Conservation (phyloP, 1,140 invertebrate species). For the Octopus sinensis region DNA sequence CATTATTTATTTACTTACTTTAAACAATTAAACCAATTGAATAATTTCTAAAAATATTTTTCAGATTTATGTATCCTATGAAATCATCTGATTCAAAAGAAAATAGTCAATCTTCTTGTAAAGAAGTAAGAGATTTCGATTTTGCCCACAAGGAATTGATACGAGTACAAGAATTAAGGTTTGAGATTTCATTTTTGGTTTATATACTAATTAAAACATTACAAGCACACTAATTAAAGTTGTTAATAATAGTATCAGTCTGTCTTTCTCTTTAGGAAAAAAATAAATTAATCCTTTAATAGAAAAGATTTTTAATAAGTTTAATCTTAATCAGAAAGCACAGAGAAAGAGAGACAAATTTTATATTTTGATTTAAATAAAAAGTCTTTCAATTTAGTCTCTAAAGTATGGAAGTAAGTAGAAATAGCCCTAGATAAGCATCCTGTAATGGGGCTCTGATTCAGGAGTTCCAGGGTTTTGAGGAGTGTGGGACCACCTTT, state of each 20-base stretch:
- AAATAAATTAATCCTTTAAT: neutral
- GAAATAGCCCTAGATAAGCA: no score
- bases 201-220: neutral
- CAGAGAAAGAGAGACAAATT: neutral
- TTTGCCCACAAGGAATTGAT: conserved; percentile 67
- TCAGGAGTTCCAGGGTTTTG: no score
- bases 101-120: conserved; percentile 33
- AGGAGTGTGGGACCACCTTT: no score
- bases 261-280: neutral
- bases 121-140: conserved; percentile 62
- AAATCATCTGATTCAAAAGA: conserved; percentile 16
- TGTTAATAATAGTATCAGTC: neutral
- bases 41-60: conserved; percentile 41
- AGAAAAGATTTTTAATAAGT: neutral
- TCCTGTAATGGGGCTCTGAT: no score
- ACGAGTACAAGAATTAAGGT: conserved; percentile 64
- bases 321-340: neutral
- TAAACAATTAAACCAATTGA: conserved; percentile 40
- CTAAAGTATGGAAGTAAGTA: no score
- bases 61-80: no score
- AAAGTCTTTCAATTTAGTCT: no score
- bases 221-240: neutral
- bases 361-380: neutral
- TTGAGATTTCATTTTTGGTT: conserved; percentile 13
- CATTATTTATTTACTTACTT: neutral